Conservation (phyloP, 2,113 vertebrate species). For the Elaphurus davidianus region DNA sequence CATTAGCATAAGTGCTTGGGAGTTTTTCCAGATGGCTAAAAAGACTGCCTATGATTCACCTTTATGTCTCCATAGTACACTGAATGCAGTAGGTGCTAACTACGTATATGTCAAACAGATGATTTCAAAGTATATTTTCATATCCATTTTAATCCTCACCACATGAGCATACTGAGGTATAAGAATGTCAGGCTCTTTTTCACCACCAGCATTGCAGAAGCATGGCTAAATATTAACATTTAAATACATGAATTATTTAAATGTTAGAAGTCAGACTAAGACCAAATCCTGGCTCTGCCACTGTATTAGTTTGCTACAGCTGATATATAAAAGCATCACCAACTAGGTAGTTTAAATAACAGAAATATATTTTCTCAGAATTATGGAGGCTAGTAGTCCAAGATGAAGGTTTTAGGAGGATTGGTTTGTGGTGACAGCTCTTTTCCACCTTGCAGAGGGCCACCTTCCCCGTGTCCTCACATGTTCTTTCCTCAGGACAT, state of each 20-base stretch:
- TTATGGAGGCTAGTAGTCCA: background rate
- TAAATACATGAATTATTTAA: background rate
- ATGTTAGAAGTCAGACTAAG: background rate
- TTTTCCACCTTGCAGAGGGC: background rate
- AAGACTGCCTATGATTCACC: background rate
- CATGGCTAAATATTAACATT: background rate
- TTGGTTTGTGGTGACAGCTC: background rate
- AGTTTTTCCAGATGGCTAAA: background rate
- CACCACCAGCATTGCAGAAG: background rate
- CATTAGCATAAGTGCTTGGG: slow-evolving; percentile 25
- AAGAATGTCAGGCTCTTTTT: background rate
- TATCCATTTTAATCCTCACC: background rate
- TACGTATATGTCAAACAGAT: background rate
- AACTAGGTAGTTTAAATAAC: background rate
- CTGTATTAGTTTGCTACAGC: background rate
- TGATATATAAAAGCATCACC: background rate
- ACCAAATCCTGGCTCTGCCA: background rate
- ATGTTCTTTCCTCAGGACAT: background rate
- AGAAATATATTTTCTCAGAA: background rate
- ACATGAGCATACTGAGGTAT: background rate
- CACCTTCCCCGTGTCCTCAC: background rate
- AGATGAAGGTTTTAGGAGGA: background rate
- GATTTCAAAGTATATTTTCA: background rate
- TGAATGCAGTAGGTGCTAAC: background rate
- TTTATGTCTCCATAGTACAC: background rate